phyloP scores from a whole-genome alignment of 2,888 invertebrate genomes.

The Agrotis puta region DNA sequence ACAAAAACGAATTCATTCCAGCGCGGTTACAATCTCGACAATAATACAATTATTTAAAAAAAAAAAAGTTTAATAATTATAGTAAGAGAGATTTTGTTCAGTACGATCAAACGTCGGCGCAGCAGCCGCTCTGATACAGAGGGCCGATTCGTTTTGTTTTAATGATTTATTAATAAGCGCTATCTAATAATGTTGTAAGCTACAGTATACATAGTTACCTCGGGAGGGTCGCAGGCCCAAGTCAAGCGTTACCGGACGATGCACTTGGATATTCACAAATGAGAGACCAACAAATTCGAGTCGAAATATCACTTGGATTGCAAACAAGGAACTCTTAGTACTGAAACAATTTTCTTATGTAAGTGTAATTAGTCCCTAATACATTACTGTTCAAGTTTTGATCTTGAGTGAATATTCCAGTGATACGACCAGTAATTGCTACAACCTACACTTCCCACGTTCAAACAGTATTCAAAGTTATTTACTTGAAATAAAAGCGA shows the following conservation, averaged over 20 bases:
- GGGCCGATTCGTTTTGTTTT: conserved; percentile 77
- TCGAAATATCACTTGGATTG: conserved; percentile 39
- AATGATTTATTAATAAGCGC: conserved; percentile 84
- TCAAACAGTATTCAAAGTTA: conserved; percentile 38
- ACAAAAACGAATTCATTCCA: conserved; percentile 81
- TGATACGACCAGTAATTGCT: conserved; percentile 7
- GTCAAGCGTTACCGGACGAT: background rate
- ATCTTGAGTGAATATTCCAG: conserved; percentile 38
- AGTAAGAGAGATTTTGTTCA: conserved; percentile 83
- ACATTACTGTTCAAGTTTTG: conserved; percentile 19
- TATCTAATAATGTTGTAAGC: conserved; percentile 83
- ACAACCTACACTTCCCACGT: conserved; percentile 22
- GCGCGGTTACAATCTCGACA: conserved; percentile 78
- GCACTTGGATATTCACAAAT: conserved; percentile 40
- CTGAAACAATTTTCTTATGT: conserved; percentile 20
- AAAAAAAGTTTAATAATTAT: conserved; percentile 71
- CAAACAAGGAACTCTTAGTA: conserved; percentile 8
- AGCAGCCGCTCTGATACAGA: conserved; percentile 87
- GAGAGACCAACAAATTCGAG: conserved; percentile 11
- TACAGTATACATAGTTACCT: conserved; percentile 74
- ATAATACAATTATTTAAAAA: conserved; percentile 77
- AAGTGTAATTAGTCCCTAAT: conserved; percentile 48
- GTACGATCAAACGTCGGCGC: conserved; percentile 80
- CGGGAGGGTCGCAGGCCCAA: conserved; percentile 47
- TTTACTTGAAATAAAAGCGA: conserved; percentile 53